Evolutionary conservation across 2,888 invertebrate species (phyloP), one percentile per base, ranked within the genome.

Genomic region (Gastracanthus pulcherrimus): DNA sequence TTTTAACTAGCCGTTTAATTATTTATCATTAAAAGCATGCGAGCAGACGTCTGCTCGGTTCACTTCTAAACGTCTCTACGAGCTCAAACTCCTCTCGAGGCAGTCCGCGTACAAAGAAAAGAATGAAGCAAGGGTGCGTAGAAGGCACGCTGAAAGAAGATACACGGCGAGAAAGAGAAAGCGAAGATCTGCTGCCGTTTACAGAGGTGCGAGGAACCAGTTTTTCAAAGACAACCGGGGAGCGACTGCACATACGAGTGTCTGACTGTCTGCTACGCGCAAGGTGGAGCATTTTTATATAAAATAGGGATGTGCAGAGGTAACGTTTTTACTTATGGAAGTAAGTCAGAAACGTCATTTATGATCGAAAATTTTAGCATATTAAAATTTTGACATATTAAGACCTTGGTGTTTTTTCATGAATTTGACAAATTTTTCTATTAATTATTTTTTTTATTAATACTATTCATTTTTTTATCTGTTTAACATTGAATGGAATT

Each of bases 181-280:
- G 70, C 70, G 70, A 55, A 69, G 29, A 55, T 41, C 45, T 29
- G 31, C 34, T 29, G 19, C 4, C 11, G 13, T 41, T 26, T 29
- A 23, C 41, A 38, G 69, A 70, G 55, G 48, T 31, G 19, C 69
- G 70, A 58, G 58, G 71, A 71, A 71, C 71, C 71, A 71, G 71
- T 71, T 71, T 71, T 34, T 71, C 38, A 71, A 71, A 71, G 48
- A 7, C 41, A 66, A 23, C 64, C 36, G 2, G 16, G n/a, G 23
- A 23, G 66, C 66, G 4, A 1, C 19, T 23, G n/a, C 38, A 2
- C 16, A 13, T 38, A 5, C 38, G n/a, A n/a, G n/a, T n/a, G 16
- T 9, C n/a, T 6, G 45, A 45, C 45, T 41, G 11, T 29, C 48
- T 34, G 31, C 23, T 58, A 11, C 45, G 13, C n/a, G 45, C n/a